A percentile compares a stretch with the other conserved stretches of the same genome.
phyloP scores from a whole-genome alignment of 2,113 vertebrate genomes.

The Rhinichthys klamathensis region DNA sequence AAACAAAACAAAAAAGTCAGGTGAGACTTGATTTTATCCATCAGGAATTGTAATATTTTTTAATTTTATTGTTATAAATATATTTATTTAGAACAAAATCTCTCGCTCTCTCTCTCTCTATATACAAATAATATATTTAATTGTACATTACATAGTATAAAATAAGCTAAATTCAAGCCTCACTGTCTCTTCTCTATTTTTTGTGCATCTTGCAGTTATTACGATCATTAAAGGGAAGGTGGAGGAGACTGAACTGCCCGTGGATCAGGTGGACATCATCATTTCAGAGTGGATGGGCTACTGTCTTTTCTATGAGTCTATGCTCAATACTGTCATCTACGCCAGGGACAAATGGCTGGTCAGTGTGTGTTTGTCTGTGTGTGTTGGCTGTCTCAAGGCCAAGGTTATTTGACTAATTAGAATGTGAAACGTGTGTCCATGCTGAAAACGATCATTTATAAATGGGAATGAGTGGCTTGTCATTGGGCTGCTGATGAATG shows the following conservation, averaged over 20 bases:
- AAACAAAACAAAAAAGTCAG: not conserved
- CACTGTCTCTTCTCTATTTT: not conserved
- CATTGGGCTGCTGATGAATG: constrained; percentile 5
- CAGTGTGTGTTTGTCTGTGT: no score
- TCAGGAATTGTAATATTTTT: not conserved
- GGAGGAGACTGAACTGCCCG: constrained; percentile 95
- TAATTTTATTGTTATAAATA: not conserved
- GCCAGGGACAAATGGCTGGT: constrained; percentile 99
- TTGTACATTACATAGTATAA: not conserved
- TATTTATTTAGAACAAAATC: not conserved
- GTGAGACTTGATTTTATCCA: not conserved
- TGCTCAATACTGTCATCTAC: constrained; percentile 98
- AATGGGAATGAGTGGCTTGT: constrained; percentile 20
- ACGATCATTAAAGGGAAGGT: constrained; percentile 99
- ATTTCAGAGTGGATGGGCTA: constrained; percentile 99
- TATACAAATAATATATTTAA: not conserved
- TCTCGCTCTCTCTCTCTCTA: no score
- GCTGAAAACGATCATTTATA: constrained; percentile 18
- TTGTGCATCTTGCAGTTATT: constrained; percentile 82
- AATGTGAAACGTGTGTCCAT: constrained; percentile 27
- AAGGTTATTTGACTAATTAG: constrained; percentile 35
- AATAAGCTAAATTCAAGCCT: not conserved
- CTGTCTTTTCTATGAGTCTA: constrained; percentile 98
- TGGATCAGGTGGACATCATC: constrained; percentile 98
- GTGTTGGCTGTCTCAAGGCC: not conserved